Evolutionary conservation across 2,797 vertebrate genomes (phyloP), one percentile per base, ranked within the genome.

Genomic region (Choloepus didactylus): DNA sequence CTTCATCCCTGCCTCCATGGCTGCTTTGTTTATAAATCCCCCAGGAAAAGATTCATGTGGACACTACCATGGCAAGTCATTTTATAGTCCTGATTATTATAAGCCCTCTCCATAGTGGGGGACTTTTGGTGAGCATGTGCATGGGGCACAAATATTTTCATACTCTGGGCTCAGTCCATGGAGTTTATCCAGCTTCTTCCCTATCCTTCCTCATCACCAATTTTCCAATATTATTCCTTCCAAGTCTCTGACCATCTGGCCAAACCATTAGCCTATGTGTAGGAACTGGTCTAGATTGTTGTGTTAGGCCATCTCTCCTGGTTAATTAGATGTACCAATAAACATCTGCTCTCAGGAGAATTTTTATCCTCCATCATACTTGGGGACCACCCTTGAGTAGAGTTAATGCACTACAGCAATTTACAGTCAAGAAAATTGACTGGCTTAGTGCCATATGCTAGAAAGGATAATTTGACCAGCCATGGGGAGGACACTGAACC

Each of bases 371-470:
- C 80, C n/a, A 4, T 31, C 82, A 46, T 73, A 69, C 70, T 81
- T 73, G 54, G 67, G 62, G 88, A 90, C 94, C 94, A 96, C 93
- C 93, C 75, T 94, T 84, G 95, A 96, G 85, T 60, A 18, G 31
- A 56, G 18, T 87, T 85, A 82, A 80, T 31, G 51, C 21, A 29
- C 14, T 38, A 41, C 14, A 72, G 88, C 66, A 80, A 81, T 87
- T 94, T 54, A 89, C 29, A 93, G 14, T 72, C 66, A 77, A 84
- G 91, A 83, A 91, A 82, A 46, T 18, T 44, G 9, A 44, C 35
- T 29, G 75, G 66, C 38, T 49, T 38, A 0, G 67, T 46, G 73
- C 66, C 35, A 2, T 11, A 11, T 1, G 38, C 51, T 25, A 59
- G 16, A 88, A 46, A n/a, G 62, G 64, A 85, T 79, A 80, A 51